Conservation (phyloP, 2,797 vertebrate species). For the Neosilurus hyrtlii region DNA sequence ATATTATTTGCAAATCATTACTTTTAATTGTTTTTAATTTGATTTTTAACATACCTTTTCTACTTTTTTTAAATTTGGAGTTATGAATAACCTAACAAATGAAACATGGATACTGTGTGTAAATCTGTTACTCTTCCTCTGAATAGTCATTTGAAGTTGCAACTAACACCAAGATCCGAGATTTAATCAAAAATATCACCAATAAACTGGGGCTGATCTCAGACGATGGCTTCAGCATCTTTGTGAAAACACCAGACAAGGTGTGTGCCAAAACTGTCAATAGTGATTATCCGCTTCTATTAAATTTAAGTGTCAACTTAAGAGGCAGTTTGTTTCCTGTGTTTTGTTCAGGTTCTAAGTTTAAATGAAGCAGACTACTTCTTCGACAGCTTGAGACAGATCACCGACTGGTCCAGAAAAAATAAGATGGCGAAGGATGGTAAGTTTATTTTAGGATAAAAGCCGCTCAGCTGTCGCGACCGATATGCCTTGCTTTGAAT, state of each 20-base stretch:
- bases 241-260: conserved; percentile 92
- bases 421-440: conserved; percentile 83
- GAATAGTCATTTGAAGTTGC: conserved; percentile 82
- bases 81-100: neutral
- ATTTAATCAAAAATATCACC: conserved; percentile 77
- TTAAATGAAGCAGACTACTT: conserved; percentile 90
- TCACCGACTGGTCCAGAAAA: conserved; percentile 87
- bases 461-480: neutral
- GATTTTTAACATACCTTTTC: too few relatives aligned
- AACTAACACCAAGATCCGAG: conserved; percentile 79
- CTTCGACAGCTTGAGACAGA: conserved; percentile 89
- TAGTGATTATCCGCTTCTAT: neutral
- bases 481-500: neutral
- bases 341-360: conserved; percentile 82
- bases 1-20: too few relatives aligned
- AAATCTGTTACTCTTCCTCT: conserved; percentile 5
- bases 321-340: neutral
- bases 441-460: conserved; percentile 59
- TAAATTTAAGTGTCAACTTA: neutral
- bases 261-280: conserved; percentile 59
- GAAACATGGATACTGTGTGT: neutral
- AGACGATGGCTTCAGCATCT: conserved; percentile 90
- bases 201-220: conserved; percentile 77
- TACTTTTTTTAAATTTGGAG: too few relatives aligned
- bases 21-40: too few relatives aligned